phyloP scores from a whole-genome alignment of 2,888 invertebrate genomes.

The Lycocerus yunnanus region DNA sequence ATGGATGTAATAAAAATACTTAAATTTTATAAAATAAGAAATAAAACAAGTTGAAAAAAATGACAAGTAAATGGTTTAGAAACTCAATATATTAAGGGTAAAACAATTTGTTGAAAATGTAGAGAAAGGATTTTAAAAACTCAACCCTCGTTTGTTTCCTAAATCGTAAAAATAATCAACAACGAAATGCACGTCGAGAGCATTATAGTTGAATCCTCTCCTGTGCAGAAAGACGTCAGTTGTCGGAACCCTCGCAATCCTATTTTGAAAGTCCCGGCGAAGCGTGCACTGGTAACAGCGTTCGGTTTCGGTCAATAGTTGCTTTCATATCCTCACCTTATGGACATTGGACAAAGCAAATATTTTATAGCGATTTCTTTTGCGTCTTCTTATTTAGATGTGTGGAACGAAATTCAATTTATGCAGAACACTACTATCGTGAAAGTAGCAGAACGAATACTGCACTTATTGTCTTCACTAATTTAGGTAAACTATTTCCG shows the following conservation, averaged over 20 bases:
- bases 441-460: constrained; percentile 35
- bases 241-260: constrained; percentile 39
- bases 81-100: background rate
- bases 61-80: background rate
- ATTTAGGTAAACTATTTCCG: constrained; percentile 33
- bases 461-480: constrained; percentile 34
- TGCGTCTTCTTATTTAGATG: constrained; percentile 28
- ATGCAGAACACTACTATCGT: constrained; percentile 26
- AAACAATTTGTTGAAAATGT: background rate
- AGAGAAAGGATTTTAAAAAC: constrained; percentile 11
- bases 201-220: constrained; percentile 24
- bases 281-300: constrained; percentile 51
- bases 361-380: constrained; percentile 31
- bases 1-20: too few species aligned
- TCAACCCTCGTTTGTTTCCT: constrained; percentile 10
- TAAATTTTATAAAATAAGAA: background rate
- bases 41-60: background rate
- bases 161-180: constrained; percentile 18
- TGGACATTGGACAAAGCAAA: constrained; percentile 42
- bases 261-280: constrained; percentile 51
- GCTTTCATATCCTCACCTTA: constrained; percentile 49
- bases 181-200: constrained; percentile 17
- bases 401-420: constrained; percentile 26
- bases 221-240: constrained; percentile 28
- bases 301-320: constrained; percentile 50